Conservation (phyloP, 1,140 invertebrate genomes). For the Drosophila mayri region DNA sequence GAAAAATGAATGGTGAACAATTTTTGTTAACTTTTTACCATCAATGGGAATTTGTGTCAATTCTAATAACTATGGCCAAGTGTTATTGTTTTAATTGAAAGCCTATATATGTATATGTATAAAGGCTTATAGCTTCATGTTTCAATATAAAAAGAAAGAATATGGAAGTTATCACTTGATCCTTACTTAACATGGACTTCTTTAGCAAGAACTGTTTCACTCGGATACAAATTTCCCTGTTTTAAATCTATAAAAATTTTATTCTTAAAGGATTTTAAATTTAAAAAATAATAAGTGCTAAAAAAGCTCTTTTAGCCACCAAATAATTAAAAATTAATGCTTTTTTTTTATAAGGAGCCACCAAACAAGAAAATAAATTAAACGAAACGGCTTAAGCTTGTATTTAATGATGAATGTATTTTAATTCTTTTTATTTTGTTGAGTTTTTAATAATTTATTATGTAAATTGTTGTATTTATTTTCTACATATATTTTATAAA, state of each 20-base stretch:
- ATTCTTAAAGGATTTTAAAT: conserved; percentile 13
- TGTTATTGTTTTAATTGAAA: too few species aligned
- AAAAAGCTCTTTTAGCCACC: too few species aligned
- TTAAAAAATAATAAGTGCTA: not conserved
- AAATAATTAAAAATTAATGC: not conserved
- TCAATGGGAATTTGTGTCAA: not conserved
- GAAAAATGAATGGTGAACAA: not conserved
- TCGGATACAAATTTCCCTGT: not conserved
- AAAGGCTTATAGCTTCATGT: too few species aligned
- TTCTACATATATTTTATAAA: too few species aligned
- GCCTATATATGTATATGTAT: too few species aligned
- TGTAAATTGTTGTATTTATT: too few species aligned
- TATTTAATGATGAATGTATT: too few species aligned
- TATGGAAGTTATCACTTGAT: not conserved
- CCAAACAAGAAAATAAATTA: too few species aligned
- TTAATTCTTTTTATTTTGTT: too few species aligned
- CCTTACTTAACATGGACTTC: not conserved
- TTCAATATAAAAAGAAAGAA: not conserved
- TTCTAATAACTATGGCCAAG: not conserved
- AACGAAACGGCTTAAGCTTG: too few species aligned
- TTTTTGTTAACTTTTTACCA: not conserved
- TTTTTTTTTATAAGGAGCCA: too few species aligned
- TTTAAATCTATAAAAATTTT: conserved; percentile 13
- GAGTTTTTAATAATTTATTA: too few species aligned
- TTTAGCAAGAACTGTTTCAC: not conserved